Percentiles rank a stretch among this genome's conserved stretches.
Conservation (phyloP, 2,113 vertebrate genomes). For the Saiga tatarica region DNA sequence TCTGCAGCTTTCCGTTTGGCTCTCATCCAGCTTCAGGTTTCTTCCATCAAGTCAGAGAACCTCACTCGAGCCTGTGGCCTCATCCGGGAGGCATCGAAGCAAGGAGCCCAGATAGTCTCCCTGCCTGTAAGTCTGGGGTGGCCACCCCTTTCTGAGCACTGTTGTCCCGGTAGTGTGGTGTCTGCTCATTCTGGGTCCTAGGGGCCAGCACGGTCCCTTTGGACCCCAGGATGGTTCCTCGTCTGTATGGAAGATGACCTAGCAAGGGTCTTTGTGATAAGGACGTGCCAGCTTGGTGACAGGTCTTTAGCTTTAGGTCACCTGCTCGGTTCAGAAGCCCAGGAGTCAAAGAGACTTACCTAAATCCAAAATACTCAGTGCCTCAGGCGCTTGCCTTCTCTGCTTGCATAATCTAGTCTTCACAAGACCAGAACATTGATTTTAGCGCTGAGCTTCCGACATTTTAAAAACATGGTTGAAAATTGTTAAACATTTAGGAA, state of each 20-base stretch:
- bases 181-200: background rate
- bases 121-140: slow-evolving; percentile 89
- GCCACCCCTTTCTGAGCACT: background rate
- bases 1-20: slow-evolving; percentile 91
- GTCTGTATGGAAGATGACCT: background rate
- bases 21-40: slow-evolving; percentile 92
- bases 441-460: background rate
- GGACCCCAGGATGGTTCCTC: background rate
- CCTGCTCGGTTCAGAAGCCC: background rate
- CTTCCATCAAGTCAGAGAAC: slow-evolving; percentile 90
- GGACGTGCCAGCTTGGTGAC: background rate
- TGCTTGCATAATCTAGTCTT: background rate
- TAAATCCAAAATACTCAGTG: background rate
- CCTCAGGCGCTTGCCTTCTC: background rate
- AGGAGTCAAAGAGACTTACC: background rate
- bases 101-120: slow-evolving; percentile 90
- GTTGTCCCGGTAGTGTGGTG: too few relatives aligned
- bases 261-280: background rate
- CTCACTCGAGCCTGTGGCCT: slow-evolving; percentile 86
- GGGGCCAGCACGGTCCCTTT: background rate
- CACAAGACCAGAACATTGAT: background rate
- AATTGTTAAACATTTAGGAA: background rate
- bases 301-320: background rate
- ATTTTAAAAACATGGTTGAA: background rate
- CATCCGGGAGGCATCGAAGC: slow-evolving; percentile 88